Evolutionary conservation across 2,797 vertebrate species (phyloP), one percentile per base, ranked within the genome.

Genomic region (Enteromius anoplus): DNA sequence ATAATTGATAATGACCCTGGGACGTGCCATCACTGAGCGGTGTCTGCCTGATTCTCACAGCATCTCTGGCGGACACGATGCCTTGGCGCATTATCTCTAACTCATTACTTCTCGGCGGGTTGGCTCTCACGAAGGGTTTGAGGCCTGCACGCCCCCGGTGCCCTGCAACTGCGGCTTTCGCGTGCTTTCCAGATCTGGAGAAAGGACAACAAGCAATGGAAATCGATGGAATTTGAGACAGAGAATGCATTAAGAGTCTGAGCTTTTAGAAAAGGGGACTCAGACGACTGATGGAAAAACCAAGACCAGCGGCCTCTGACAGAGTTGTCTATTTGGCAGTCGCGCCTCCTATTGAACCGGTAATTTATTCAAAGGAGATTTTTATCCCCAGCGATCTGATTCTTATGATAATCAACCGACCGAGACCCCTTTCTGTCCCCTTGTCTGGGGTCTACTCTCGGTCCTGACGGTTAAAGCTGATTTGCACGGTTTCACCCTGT

Each of bases 301-400:
- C 87, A 88, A 90, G 88, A 92, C 91, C 90, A 91, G 91, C 86
- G 81, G 89, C 88, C 88, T 84, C 93, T 94, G 94, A 95, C 93
- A 93, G 91, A 94, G 92, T 94, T 92, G 94, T 94, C 94, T 93
- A 91, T 94, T 94, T 95, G 94, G 94, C 93, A 94, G 94, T 93
- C 93, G 92, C 91, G 92, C 93, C 94, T 93, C 92, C 94, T 94
- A 94, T 95, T 93, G 91, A 94, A 93, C 34, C 89, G 73, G 90
- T 93, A 94, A 95, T 94, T 93, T 95, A 95, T 96, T 95, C 94
- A 95, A 95, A 95, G 94, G 93, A 93, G 92, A 94, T 94, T 94
- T 95, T 95, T 92, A 94, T 94, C 93, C 93, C 91, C 91, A 90
- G 75, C 91, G 93, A 93, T 93, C 92, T 92, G 92, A 95, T 95